Base-by-base conservation (phyloP, 2,888 invertebrate species). In the Anagyrus pseudococci region DNA sequence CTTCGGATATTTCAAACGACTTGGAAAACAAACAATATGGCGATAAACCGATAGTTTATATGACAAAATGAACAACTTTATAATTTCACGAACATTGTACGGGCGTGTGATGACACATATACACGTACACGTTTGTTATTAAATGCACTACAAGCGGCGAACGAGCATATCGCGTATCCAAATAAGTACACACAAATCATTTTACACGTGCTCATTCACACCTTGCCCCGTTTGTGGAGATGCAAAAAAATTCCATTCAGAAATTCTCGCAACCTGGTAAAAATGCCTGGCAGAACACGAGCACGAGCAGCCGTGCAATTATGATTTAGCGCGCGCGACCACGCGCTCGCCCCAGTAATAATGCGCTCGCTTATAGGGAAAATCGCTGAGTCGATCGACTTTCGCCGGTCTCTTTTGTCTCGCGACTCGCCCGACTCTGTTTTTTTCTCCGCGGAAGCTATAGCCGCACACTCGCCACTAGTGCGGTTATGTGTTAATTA, bases 401-500 rank as follows among this genome's bases (percentile, higher is more conserved):
- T 57, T 62, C 57, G 40, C 62, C 52, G 26, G 20, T 29, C 10
- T 57, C 57, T 57, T 57, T 62, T 62, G 57, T 57, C 57, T 57
- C 29, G 40, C 13, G 29, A n/a, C n/a, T n/a, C 22, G 33, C 20
- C 19, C 7, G 20, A 43, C 41, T 49, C 58, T 29, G 22, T 56
- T 64, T 65, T 62, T 62, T 57, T 52, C 41, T n/a, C 52, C 37
- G 52, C 47, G 50, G 58, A 59, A 58, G 55, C 53, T 54, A 40
- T 41, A 26, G 29, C 55, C 52, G 40, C 33, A 15, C 13, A 15
- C 33, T 13, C 33, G 64, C 58, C 49, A 52, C 52, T 50, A 47
- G 46, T 53, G 15, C 8, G 33, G 44, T 55, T 64, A 55, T 64
- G 60, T 66, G 57, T 64, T 66, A 58, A 65, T 68, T 65, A 64